These are phyloP conservation scores for Daubentonia madagascariensis DNA, from an alignment of 2,113 vertebrate genomes.

Conservation along the genomic window DNA sequence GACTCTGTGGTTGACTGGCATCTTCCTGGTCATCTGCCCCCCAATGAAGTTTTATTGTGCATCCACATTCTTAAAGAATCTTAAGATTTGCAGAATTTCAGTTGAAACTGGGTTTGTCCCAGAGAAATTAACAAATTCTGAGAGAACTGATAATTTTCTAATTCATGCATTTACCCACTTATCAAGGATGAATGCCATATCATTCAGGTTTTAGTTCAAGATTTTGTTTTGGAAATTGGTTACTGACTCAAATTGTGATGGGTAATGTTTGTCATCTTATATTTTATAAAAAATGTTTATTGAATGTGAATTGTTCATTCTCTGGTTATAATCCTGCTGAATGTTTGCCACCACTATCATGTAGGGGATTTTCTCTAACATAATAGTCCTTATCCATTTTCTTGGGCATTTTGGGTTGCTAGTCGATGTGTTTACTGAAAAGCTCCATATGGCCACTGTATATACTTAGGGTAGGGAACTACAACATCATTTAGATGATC, in stretches of 20 bases:
- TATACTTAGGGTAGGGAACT: neutral
- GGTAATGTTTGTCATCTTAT: neutral
- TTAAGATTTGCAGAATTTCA: neutral
- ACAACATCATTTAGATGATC: neutral
- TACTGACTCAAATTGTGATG: neutral
- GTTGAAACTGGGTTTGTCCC: neutral
- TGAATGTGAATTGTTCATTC: neutral
- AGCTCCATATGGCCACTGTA: neutral
- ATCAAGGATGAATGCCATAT: no score
- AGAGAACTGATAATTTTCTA: neutral
- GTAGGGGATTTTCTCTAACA: neutral
- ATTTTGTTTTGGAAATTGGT: neutral
- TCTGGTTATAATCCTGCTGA: neutral
- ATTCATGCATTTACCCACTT: accelerated
- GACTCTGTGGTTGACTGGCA: no score
- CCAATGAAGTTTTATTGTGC: neutral
- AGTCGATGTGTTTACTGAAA: neutral
- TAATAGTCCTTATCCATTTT: neutral
- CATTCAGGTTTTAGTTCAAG: neutral
- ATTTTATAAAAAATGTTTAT: neutral
- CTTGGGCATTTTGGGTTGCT: neutral
- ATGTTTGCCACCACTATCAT: neutral
- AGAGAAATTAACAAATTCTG: neutral
- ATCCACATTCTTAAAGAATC: neutral
- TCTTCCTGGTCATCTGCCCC: neutral